A percentile compares a stretch with the other conserved stretches of the same genome.
Conservation (phyloP, 2,888 invertebrate species). For the Drosophila kanekoi region DNA sequence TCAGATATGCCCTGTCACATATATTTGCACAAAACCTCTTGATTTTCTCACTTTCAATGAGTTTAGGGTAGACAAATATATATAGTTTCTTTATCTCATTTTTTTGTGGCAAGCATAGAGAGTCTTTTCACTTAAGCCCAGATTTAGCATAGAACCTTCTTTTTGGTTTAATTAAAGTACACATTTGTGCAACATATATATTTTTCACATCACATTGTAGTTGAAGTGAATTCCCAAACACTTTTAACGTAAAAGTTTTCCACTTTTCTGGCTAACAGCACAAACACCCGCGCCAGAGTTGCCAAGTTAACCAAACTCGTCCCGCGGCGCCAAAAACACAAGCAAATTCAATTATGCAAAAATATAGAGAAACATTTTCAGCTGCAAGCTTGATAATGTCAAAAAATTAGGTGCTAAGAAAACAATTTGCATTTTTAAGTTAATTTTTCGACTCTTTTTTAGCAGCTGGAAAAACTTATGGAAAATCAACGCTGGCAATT, state of each 20-base stretch:
- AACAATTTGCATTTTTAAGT: conserved; percentile 84
- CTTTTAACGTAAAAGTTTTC: conserved; percentile 21
- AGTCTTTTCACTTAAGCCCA: too few relatives aligned
- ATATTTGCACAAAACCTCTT: too few relatives aligned
- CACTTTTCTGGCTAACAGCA: conserved; percentile 16
- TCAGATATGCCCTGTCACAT: too few relatives aligned
- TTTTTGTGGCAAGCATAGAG: too few relatives aligned
- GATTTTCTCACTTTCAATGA: too few relatives aligned
- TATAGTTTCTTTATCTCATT: too few relatives aligned
- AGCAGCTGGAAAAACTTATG: conserved; percentile 36
- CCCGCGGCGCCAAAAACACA: conserved; percentile 9
- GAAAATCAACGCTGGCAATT: conserved; percentile 52
- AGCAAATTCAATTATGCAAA: conserved; percentile 79
- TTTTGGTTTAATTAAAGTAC: too few relatives aligned
- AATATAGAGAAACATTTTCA: conserved; percentile 61
- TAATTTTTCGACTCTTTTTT: conserved; percentile 64
- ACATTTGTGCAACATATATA: neutral
- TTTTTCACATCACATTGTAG: neutral
- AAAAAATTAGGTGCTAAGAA: conserved; percentile 84
- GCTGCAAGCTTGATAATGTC: conserved; percentile 60
- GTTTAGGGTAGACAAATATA: too few relatives aligned
- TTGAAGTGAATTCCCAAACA: conserved; percentile 8
- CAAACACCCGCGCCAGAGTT: conserved; percentile 18
- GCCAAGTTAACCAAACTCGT: conserved; percentile 32
- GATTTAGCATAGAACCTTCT: too few relatives aligned